Evolutionary conservation across 2,113 vertebrate species (phyloP).

Genomic region (Daubentonia madagascariensis): DNA sequence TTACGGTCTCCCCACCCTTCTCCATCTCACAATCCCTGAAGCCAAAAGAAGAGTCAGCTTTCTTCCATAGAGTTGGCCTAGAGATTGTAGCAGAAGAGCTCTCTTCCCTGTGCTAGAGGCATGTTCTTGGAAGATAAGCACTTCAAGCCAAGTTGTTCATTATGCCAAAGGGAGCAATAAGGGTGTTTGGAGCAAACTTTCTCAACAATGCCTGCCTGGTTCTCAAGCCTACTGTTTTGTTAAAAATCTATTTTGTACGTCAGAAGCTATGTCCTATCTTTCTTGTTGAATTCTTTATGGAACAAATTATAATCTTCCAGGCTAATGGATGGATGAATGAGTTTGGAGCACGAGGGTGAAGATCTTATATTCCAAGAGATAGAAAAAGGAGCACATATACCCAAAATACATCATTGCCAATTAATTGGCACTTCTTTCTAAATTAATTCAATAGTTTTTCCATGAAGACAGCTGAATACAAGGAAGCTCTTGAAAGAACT

Average conservation of each 20-base stretch:
- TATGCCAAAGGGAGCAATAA: not conserved
- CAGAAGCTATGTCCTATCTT: not conserved
- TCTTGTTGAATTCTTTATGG: not conserved
- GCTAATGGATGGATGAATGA: not conserved
- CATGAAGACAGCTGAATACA: not conserved
- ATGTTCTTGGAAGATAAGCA: no score
- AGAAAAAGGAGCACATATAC: not conserved
- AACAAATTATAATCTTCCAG: not conserved
- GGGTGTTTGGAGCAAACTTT: not conserved
- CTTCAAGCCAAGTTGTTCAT: no score
- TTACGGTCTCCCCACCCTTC: not conserved
- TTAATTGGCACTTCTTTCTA: not conserved
- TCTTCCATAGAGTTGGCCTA: not conserved
- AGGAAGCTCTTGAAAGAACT: not conserved
- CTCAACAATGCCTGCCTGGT: not conserved
- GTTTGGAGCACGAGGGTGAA: not conserved
- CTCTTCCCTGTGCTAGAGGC: not conserved
- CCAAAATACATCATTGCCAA: not conserved
- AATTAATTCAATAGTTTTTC: not conserved
- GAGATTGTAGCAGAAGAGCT: fast-evolving
- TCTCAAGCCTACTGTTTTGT: not conserved
- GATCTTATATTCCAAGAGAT: not conserved
- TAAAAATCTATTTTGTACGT: not conserved
- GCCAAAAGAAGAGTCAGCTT: not conserved
- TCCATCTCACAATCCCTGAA: not conserved